Evolutionary conservation across 2,113 vertebrate species (phyloP).

Genomic region (Alaudala cheleensis): DNA sequence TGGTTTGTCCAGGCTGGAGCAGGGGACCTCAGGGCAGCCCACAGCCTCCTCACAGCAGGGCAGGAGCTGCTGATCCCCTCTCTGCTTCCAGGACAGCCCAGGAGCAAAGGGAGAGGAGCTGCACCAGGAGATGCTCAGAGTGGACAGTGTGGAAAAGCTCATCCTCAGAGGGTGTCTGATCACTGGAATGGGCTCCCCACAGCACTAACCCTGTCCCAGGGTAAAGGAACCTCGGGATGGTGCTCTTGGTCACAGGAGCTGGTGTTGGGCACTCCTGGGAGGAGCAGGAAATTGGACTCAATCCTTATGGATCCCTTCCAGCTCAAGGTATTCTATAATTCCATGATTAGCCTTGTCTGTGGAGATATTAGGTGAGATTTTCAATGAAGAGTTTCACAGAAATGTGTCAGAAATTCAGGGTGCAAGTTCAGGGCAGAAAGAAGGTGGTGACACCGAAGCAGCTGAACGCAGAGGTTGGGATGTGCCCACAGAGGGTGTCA

Average conservation of each 20-base stretch:
- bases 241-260: neutral
- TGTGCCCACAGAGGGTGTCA: neutral
- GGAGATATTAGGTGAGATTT: neutral
- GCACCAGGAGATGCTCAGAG: neutral
- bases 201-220: neutral
- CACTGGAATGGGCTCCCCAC: neutral
- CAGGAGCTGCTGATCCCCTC: neutral
- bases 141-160: neutral
- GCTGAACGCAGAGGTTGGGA: neutral
- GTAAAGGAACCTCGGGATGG: neutral
- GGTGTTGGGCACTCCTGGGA: accelerated
- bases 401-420: neutral
- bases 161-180: neutral
- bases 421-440: neutral
- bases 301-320: neutral
- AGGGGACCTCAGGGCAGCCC: no score
- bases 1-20: neutral
- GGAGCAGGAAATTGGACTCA: neutral
- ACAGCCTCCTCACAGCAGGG: neutral
- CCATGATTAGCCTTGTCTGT: neutral
- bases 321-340: neutral
- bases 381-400: neutral
- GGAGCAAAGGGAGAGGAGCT: neutral
- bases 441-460: accelerated
- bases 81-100: neutral